A percentile compares a stretch with the other conserved stretches of the same genome.
These are phyloP conservation scores for Agriopis leucophaearia DNA, from an alignment of 2,888 invertebrate genomes.

Conservation along the genomic window DNA sequence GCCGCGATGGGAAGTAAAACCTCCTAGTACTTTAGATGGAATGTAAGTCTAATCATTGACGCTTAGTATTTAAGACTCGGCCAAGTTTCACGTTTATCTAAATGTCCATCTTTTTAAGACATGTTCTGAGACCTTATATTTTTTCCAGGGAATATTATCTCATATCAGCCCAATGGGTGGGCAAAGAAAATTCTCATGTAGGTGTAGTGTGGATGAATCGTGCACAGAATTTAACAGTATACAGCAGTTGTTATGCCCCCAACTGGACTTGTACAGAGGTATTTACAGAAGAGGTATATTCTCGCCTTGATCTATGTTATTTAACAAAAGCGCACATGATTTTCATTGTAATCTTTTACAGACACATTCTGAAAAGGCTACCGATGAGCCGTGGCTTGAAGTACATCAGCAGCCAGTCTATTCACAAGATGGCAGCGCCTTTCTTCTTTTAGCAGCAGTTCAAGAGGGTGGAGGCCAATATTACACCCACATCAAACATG, in stretches of 20 bases:
- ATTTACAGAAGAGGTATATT: constrained; percentile 40
- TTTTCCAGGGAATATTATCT: constrained; percentile 94
- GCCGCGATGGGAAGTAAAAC: constrained; percentile 89
- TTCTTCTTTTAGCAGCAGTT: constrained; percentile 92
- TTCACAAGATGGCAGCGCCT: constrained; percentile 94
- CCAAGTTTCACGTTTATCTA: neutral
- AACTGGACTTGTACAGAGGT: constrained; percentile 95
- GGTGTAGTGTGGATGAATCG: constrained; percentile 97
- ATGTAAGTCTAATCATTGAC: constrained; percentile 88
- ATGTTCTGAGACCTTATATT: constrained; percentile 9
- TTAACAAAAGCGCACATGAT: constrained; percentile 25
- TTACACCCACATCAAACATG: constrained; percentile 95
- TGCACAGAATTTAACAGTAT: constrained; percentile 95
- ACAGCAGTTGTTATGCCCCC: constrained; percentile 94
- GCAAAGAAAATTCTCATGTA: constrained; percentile 91
- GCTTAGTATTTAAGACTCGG: neutral
- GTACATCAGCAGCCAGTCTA: constrained; percentile 94
- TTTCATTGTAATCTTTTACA: constrained; percentile 59
- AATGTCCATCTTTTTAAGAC: neutral
- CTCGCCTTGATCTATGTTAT: constrained; percentile 17
- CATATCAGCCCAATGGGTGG: constrained; percentile 96
- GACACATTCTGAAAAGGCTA: constrained; percentile 94
- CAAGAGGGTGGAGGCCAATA: constrained; percentile 94
- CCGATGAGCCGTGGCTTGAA: constrained; percentile 94
- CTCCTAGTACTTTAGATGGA: constrained; percentile 91